These are phyloP conservation scores for Tolmerus cingulatus DNA, from an alignment of 2,888 invertebrate genomes.

Conservation along the genomic window DNA sequence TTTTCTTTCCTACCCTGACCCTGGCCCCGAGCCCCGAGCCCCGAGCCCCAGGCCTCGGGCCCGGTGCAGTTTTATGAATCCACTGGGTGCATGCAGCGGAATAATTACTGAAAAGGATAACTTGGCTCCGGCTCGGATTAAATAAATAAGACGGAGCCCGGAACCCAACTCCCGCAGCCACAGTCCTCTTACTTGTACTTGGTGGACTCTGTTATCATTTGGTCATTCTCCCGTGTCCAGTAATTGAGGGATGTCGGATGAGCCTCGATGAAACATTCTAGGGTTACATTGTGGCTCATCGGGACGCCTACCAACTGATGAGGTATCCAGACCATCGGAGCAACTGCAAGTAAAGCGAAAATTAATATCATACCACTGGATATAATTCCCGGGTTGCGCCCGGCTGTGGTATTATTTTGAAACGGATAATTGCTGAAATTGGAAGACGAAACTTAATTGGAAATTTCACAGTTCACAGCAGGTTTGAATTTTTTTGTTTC, in stretches of 20 bases:
- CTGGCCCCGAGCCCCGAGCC: not conserved
- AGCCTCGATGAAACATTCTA: constrained; percentile 91
- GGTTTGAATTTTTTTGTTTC: not conserved
- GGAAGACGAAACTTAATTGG: constrained; percentile 33
- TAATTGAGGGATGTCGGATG: constrained; percentile 91
- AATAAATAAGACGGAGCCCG: not conserved
- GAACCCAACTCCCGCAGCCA: not conserved
- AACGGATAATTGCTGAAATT: constrained; percentile 25
- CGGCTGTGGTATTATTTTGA: constrained; percentile 12
- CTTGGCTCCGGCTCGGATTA: constrained; percentile 4
- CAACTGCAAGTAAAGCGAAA: constrained; percentile 70
- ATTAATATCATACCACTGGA: constrained; percentile 16
- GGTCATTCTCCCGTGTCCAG: constrained; percentile 87
- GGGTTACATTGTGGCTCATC: constrained; percentile 80
- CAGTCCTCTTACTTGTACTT: constrained; percentile 72
- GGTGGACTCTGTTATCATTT: constrained; percentile 85
- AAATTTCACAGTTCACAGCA: constrained; percentile 24
- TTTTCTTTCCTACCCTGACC: not conserved
- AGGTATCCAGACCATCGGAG: constrained; percentile 91
- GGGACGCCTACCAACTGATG: constrained; percentile 90
- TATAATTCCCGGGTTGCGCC: constrained; percentile 8
- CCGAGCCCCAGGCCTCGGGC: not conserved
- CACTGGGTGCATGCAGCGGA: constrained; percentile 23
- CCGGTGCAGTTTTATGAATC: constrained; percentile 7
- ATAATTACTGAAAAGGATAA: constrained; percentile 40